Evolutionary conservation across 2,113 vertebrate species (phyloP).

Genomic region (Aptenodytes forsteri): DNA sequence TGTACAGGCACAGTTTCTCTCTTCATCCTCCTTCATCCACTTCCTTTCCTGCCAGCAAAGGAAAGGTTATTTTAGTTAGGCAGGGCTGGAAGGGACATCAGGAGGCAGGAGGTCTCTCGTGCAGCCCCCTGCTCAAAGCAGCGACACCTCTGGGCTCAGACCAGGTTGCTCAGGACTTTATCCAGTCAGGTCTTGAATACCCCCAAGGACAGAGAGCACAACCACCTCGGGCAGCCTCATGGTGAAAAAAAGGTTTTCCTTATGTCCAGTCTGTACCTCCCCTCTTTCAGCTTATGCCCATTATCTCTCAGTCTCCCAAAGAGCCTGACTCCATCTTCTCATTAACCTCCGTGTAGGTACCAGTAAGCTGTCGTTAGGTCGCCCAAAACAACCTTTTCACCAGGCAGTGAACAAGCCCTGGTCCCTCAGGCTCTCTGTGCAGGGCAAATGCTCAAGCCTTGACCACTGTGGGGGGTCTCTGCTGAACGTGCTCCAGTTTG

Average conservation of each 20-base stretch:
- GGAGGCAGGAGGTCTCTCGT: neutral
- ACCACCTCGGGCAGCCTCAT: neutral
- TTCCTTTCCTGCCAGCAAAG: neutral
- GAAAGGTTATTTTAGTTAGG: neutral
- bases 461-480: accelerated
- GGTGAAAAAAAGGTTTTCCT: neutral
- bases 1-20: neutral
- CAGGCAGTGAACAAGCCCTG: neutral
- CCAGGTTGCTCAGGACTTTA: neutral
- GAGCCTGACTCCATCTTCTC: neutral
- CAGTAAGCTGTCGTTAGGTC: neutral
- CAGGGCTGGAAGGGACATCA: neutral
- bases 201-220: neutral
- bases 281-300: neutral
- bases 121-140: neutral
- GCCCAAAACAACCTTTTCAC: neutral
- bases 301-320: neutral
- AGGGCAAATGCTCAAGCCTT: neutral
- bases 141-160: neutral
- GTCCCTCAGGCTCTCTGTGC: neutral
- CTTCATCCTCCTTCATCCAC: neutral
- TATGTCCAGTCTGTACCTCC: neutral
- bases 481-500: neutral
- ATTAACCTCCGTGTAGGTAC: neutral
- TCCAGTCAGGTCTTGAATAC: neutral